Conservation (phyloP, 1,140 invertebrate species). For the Anoplophora glabripennis region DNA sequence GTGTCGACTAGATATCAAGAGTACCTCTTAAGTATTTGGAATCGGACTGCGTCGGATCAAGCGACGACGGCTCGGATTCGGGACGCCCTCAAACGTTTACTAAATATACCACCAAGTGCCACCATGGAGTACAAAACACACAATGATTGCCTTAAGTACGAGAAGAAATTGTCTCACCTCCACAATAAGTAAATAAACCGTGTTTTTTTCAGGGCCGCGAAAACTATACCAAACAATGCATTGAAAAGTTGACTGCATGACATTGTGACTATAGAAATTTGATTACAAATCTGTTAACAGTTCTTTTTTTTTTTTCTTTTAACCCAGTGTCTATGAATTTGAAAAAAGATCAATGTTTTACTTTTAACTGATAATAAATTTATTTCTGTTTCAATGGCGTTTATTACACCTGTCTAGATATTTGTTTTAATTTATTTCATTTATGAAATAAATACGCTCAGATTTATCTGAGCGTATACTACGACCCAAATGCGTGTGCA, state of each 20-base stretch:
- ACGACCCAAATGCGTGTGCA: too few species aligned
- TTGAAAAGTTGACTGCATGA: slow-evolving; percentile 42
- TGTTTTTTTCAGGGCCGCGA: slow-evolving; percentile 37
- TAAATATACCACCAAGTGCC: slow-evolving; percentile 89
- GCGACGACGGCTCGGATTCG: slow-evolving; percentile 85
- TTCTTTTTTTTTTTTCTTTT: slow-evolving; percentile 2
- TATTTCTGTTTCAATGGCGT: neutral
- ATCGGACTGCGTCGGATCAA: slow-evolving; percentile 87
- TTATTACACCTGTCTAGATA: too few species aligned
- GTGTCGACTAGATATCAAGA: slow-evolving; percentile 79
- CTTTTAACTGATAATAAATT: neutral
- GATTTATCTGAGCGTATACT: too few species aligned
- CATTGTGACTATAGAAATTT: neutral
- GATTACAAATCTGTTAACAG: slow-evolving; percentile 10
- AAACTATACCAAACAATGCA: slow-evolving; percentile 36
- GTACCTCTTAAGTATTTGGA: slow-evolving; percentile 98
- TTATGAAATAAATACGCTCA: too few species aligned
- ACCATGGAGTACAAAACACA: slow-evolving; percentile 97
- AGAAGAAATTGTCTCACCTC: neutral
- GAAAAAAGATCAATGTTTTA: neutral
- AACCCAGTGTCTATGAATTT: slow-evolving; percentile 8
- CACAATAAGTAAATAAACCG: neutral
- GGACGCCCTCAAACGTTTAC: slow-evolving; percentile 89
- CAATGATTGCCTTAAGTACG: slow-evolving; percentile 54
- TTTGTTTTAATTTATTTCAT: too few species aligned